Evolutionary conservation across 2,797 vertebrate genomes (phyloP).

Genomic region (Botia almorhae): DNA sequence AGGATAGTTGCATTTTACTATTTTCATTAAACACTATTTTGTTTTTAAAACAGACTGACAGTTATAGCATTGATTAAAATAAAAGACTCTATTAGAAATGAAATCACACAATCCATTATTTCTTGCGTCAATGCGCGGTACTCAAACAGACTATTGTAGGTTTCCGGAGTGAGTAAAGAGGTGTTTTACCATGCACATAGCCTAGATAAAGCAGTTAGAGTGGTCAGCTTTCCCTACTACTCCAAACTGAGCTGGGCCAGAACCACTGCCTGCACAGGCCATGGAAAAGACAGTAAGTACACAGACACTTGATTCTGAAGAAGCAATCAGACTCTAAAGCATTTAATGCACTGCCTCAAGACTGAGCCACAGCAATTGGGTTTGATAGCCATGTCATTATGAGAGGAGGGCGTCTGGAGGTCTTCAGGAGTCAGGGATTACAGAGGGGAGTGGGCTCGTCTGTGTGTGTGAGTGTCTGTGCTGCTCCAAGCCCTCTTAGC

Average conservation of each 20-base stretch:
- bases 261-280: slow-evolving; percentile 59
- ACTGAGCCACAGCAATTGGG: slow-evolving; percentile 82
- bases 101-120: background rate
- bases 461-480: slow-evolving; percentile 57
- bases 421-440: slow-evolving; percentile 80
- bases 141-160: slow-evolving; percentile 10
- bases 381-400: slow-evolving; percentile 84
- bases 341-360: slow-evolving; percentile 82
- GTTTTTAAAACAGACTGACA: too few relatives aligned
- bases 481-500: slow-evolving; percentile 60
- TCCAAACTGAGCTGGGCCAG: slow-evolving; percentile 42
- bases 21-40: too few relatives aligned
- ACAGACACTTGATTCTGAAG: slow-evolving; percentile 82
- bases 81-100: too few relatives aligned
- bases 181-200: slow-evolving; percentile 10
- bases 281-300: slow-evolving; percentile 73
- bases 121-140: background rate
- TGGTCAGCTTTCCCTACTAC: slow-evolving; percentile 28
- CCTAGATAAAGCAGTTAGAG: background rate
- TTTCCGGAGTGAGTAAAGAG: background rate
- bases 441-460: slow-evolving; percentile 62
- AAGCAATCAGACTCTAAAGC: slow-evolving; percentile 82
- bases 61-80: background rate
- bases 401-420: slow-evolving; percentile 81
- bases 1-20: background rate